A percentile compares a stretch with the other conserved stretches of the same genome.
phyloP scores from a whole-genome alignment of 2,888 invertebrate genomes.

The Phortica magna region DNA sequence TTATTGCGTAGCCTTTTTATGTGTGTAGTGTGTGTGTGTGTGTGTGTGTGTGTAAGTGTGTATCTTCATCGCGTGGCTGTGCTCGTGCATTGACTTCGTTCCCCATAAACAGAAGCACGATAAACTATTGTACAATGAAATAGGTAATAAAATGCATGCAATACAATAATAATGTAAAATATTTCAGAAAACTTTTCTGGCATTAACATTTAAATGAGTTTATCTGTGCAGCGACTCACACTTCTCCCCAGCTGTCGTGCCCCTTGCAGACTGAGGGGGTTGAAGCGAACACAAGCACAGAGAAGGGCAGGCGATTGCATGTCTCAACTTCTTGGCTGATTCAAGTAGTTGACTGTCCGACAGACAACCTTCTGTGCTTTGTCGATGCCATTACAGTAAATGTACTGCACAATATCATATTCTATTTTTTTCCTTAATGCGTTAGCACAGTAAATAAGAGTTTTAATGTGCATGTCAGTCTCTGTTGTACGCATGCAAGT shows the following conservation, averaged over 20 bases:
- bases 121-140: conserved; percentile 22
- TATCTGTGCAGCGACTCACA: conserved; percentile 50
- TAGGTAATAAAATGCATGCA: conserved; percentile 62
- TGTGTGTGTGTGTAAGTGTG: conserved; percentile 29
- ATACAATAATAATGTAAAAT: conserved; percentile 40
- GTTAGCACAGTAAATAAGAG: conserved; percentile 14
- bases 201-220: conserved; percentile 73
- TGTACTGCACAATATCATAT: conserved; percentile 12
- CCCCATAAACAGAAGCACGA: conserved; percentile 19
- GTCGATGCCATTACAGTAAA: conserved; percentile 22
- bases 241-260: conserved; percentile 4
- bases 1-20: conserved; percentile 16
- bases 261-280: not conserved
- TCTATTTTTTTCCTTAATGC: not conserved
- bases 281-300: not conserved
- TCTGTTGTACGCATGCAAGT: not conserved
- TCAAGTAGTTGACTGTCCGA: conserved; percentile 2
- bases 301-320: not conserved
- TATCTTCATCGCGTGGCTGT: conserved; percentile 6
- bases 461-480: not conserved
- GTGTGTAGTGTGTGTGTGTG: conserved; percentile 15
- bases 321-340: conserved; percentile 14
- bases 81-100: conserved; percentile 31
- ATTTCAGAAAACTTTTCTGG: conserved; percentile 53
- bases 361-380: not conserved